These are phyloP conservation scores for Podarcis muralis DNA, from an alignment of 2,113 vertebrate species.

Conservation along the genomic window DNA sequence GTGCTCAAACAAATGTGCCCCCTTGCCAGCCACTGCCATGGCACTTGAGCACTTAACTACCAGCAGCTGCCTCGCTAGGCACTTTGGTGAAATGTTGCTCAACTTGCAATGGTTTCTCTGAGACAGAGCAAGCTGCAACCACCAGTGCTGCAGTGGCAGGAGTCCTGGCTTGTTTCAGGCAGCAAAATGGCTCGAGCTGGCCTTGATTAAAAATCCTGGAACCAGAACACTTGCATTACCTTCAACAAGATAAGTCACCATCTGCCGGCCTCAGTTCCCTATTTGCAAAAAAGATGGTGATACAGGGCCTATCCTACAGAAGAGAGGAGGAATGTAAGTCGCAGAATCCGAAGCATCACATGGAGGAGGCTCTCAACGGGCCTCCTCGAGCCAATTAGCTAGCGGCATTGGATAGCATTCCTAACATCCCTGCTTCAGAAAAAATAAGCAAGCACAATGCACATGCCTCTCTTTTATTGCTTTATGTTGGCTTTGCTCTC, in stretches of 20 bases:
- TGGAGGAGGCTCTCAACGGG: background rate
- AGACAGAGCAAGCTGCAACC: too few species aligned
- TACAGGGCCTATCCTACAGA: background rate
- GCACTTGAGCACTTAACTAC: too few species aligned
- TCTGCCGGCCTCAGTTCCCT: background rate
- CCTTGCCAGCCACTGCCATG: too few species aligned
- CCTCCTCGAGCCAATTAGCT: background rate
- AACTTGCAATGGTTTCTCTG: too few species aligned
- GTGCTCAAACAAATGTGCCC: too few species aligned
- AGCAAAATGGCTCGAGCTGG: too few species aligned
- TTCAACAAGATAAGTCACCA: background rate
- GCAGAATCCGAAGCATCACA: background rate
- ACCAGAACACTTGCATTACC: background rate
- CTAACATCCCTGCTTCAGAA: background rate
- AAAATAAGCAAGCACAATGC: background rate
- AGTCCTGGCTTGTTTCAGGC: too few species aligned
- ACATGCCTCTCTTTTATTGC: constrained; percentile 11
- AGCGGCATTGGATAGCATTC: background rate
- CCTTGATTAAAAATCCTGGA: background rate
- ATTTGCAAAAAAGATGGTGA: background rate
- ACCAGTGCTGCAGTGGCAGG: too few species aligned
- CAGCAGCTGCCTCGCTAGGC: too few species aligned
- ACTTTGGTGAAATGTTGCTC: too few species aligned
- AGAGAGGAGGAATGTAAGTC: background rate
- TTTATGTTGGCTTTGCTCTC: background rate